phyloP scores from a whole-genome alignment of 2,797 vertebrate genomes.

The Atherinosoma microstoma region DNA sequence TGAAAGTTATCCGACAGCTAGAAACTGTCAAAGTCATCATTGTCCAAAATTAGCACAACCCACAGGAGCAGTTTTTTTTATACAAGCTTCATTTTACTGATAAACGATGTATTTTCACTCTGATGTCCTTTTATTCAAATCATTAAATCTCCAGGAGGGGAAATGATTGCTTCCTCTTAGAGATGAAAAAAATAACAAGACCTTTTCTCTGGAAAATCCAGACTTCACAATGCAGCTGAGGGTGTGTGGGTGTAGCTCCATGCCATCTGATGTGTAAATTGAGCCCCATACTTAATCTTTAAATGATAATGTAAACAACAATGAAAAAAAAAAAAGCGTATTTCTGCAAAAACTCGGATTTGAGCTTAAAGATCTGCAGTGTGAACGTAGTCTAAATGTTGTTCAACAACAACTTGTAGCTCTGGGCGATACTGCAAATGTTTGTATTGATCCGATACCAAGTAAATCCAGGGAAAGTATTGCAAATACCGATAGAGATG shows the following conservation, averaged over 20 bases:
- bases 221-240: background rate
- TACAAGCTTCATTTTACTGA: background rate
- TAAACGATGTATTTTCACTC: background rate
- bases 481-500: too few species aligned
- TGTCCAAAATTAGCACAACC: background rate
- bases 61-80: background rate
- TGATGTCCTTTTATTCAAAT: background rate
- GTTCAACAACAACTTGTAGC: too few species aligned
- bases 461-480: too few species aligned
- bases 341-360: too few species aligned
- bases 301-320: too few species aligned
- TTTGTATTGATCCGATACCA: too few species aligned
- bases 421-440: too few species aligned
- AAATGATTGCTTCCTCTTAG: background rate
- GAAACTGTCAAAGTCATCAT: background rate
- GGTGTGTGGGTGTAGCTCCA: background rate
- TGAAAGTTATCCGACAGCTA: conserved; percentile 2
- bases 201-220: background rate
- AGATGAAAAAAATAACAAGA: background rate
- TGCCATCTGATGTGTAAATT: background rate
- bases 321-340: too few species aligned
- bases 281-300: too few species aligned
- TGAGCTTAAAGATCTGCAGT: too few species aligned
- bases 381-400: too few species aligned
- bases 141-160: background rate